Evolutionary conservation across 2,888 invertebrate genomes (phyloP).

Genomic region (Lasius platythorax): DNA sequence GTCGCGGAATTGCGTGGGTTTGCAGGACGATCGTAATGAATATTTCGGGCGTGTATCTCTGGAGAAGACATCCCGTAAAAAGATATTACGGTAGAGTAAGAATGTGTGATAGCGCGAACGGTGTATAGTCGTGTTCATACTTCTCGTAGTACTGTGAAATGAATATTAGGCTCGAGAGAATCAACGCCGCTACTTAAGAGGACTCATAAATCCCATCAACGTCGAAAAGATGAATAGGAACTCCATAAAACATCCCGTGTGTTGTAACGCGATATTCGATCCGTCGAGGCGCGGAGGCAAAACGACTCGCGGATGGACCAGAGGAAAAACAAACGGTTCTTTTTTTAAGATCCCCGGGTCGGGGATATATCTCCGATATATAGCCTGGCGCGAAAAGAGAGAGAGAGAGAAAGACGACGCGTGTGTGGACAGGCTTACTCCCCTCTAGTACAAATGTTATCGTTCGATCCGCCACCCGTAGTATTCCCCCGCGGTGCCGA

Average conservation of each 20-base stretch:
- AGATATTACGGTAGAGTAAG: not conserved
- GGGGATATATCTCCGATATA: slow-evolving; percentile 31
- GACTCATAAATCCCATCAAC: slow-evolving; percentile 11
- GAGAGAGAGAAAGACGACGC: not conserved
- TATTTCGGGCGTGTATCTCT: slow-evolving; percentile 30
- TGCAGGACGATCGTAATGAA: slow-evolving; percentile 33
- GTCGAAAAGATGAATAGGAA: slow-evolving; percentile 38
- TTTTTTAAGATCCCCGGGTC: slow-evolving; percentile 50
- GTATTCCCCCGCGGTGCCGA: slow-evolving; percentile 50
- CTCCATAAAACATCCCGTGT: slow-evolving; percentile 31
- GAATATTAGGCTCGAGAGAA: not conserved
- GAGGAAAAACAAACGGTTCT: slow-evolving; percentile 53
- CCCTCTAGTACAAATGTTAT: slow-evolving; percentile 61
- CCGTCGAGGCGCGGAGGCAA: slow-evolving; percentile 1
- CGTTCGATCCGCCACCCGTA: slow-evolving; percentile 44
- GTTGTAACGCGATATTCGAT: slow-evolving; percentile 41
- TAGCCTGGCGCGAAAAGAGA: slow-evolving; percentile 5
- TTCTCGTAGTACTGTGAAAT: not conserved
- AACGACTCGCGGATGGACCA: slow-evolving; percentile 18
- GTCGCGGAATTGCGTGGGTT: slow-evolving; percentile 7
- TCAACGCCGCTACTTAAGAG: not conserved
- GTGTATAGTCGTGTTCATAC: too few relatives aligned
- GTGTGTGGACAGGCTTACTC: slow-evolving; percentile 46
- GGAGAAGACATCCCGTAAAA: not conserved
- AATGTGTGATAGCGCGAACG: not conserved